Conservation (phyloP, 2,888 invertebrate genomes). For the Oeneis ivallda region DNA sequence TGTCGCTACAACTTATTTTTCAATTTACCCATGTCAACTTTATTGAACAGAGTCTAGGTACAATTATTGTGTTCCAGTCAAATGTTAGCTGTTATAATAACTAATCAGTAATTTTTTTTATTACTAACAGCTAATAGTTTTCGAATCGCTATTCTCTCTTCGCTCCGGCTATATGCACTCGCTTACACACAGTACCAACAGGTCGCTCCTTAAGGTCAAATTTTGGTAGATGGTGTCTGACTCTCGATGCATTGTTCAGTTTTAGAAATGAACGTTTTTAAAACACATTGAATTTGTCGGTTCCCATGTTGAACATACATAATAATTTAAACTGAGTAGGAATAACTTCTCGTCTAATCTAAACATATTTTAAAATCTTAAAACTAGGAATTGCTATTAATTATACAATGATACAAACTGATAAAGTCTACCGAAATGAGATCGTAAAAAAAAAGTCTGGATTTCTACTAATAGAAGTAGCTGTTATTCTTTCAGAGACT, state of each 20-base stretch:
- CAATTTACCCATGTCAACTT: too few species aligned
- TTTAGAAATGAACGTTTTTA: slow-evolving; percentile 12
- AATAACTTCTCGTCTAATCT: neutral
- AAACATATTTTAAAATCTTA: neutral
- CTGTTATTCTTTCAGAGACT: too few species aligned
- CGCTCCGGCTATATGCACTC: slow-evolving; percentile 5
- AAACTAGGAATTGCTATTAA: neutral
- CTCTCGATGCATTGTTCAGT: slow-evolving; percentile 13
- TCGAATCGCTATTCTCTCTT: slow-evolving; percentile 1
- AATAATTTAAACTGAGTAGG: neutral
- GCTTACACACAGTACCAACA: slow-evolving; percentile 9
- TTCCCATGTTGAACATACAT: slow-evolving; percentile 14
- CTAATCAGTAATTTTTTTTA: neutral
- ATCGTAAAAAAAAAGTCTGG: too few species aligned
- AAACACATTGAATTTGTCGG: neutral
- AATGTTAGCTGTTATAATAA: too few species aligned
- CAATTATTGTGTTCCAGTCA: too few species aligned
- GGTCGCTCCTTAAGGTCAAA: slow-evolving; percentile 5
- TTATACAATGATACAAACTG: too few species aligned
- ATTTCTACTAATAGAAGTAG: too few species aligned
- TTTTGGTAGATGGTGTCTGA: slow-evolving; percentile 14
- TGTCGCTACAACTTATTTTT: too few species aligned
- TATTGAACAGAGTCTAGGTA: too few species aligned
- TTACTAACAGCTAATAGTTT: neutral
- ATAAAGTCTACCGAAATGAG: too few species aligned